phyloP scores from a whole-genome alignment of 35 echinoderm and acorn worm genomes.

The Apostichopus californicus region DNA sequence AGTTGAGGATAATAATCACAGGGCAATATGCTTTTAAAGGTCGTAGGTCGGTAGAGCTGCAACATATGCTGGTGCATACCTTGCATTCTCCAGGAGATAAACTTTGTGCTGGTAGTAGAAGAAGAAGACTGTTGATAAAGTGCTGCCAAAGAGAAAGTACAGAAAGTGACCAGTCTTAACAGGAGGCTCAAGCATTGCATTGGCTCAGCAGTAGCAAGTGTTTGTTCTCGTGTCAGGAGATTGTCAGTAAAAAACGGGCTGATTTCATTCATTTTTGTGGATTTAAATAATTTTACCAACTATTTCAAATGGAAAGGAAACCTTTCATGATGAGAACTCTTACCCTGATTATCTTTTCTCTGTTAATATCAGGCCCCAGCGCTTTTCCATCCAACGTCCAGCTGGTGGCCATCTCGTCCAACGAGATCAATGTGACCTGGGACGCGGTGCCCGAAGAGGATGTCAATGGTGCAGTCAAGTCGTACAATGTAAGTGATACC shows the following conservation, averaged over 20 bases:
- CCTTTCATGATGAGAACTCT: not conserved
- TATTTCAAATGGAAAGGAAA: constrained; percentile 5
- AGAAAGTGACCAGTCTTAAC: too few relatives aligned
- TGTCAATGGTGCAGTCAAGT: constrained; percentile 66
- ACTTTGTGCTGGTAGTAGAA: constrained; percentile 36
- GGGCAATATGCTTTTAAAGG: constrained; percentile 31
- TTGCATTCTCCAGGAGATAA: constrained; percentile 46
- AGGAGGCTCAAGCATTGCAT: too few relatives aligned
- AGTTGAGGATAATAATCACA: not conserved
- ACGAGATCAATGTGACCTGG: constrained; percentile 64
- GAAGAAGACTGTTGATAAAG: too few relatives aligned
- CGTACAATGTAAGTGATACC: constrained; percentile 63
- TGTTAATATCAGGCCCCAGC: constrained; percentile 52
- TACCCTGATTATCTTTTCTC: constrained; percentile 9
- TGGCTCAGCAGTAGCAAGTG: too few relatives aligned
- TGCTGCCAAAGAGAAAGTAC: too few relatives aligned
- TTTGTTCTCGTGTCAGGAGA: too few relatives aligned
- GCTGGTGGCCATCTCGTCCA: constrained; percentile 36
- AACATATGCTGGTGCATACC: constrained; percentile 55
- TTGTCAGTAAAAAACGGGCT: not conserved
- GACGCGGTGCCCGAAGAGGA: constrained; percentile 44
- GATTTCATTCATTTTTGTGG: not conserved
- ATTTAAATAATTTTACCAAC: not conserved
- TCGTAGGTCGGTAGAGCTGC: constrained; percentile 48
- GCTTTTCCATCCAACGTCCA: constrained; percentile 46